Evolutionary conservation across 2,888 invertebrate genomes (phyloP).

Genomic region (Lasioglossum pauxillum): DNA sequence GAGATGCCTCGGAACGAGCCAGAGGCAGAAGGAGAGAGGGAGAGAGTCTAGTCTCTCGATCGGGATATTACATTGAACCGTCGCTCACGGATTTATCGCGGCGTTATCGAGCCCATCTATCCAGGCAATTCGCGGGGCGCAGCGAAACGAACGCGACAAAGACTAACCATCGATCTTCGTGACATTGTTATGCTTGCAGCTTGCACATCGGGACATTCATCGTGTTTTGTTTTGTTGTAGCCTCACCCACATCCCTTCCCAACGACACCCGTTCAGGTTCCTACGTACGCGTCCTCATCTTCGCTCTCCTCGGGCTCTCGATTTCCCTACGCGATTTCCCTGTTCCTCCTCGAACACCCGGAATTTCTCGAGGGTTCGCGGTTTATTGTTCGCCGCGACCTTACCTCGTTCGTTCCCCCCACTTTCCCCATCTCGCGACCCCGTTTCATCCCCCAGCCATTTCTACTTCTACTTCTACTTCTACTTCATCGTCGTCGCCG

Average conservation of each 20-base stretch:
- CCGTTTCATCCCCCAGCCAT: conserved; percentile 50
- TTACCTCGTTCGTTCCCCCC: conserved; percentile 51
- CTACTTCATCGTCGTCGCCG: conserved; percentile 64
- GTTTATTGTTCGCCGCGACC: conserved; percentile 27
- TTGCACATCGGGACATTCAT: conserved; percentile 84
- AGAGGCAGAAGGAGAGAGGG: not conserved
- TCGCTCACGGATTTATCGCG: conserved; percentile 35
- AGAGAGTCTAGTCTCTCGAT: not conserved
- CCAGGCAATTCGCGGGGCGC: conserved; percentile 58
- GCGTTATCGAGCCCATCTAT: conserved; percentile 50
- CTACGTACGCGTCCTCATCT: conserved; percentile 71
- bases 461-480: conserved; percentile 52
- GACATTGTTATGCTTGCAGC: conserved; percentile 80
- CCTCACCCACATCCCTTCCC: conserved; percentile 72
- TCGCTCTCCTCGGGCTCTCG: conserved; percentile 65
- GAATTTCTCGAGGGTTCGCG: conserved; percentile 48
- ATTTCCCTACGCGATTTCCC: conserved; percentile 36
- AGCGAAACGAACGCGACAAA: conserved; percentile 38
- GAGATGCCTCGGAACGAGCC: not conserved
- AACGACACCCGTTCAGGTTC: conserved; percentile 60
- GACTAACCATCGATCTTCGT: conserved; percentile 72
- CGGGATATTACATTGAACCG: conserved; percentile 42
- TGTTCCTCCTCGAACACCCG: conserved; percentile 43
- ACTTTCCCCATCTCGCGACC: conserved; percentile 23
- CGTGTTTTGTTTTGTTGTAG: conserved; percentile 84